Evolutionary conservation across 2,113 vertebrate genomes (phyloP), one percentile per base, ranked within the genome.

Genomic region (Pipra filicauda): DNA sequence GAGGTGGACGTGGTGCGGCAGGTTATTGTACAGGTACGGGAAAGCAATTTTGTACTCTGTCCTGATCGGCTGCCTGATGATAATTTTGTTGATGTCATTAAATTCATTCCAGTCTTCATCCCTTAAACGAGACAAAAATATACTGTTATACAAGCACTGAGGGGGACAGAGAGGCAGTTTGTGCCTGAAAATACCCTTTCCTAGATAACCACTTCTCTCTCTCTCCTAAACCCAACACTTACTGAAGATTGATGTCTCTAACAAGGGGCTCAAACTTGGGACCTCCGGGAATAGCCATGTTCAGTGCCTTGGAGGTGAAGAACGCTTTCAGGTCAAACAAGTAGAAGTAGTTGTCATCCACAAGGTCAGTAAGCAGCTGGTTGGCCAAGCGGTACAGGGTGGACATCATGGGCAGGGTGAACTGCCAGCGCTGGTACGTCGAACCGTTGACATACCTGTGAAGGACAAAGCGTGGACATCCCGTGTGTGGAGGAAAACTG

Each of bases 81-180:
- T 99, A 92, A 99, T 99, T 93, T 99, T 99, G 97, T 99, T 99
- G 97, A 99, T 99, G 97, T 99, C 99, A 23, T 99, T 99, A 96
- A 99, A 99, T 92, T 99, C 99, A 48, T 99, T 99, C 99, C 99
- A 99, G 96, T 99, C 99, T 98, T 99, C 99, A 97, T 99, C 99
- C 97, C 99, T 99, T 74, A 9, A 80, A 62, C 3, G 37, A 81
- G 72, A 88, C 23, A 86, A 75, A 64, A 88, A 46, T 1, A 65
- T 35, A 12, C 2, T 6, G 8, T 89, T 33, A 49, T 2, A 33
- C 0, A 6, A 35, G 15, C 48, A 57, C 44, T 65, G n/a, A 43
- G 5, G 5, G 8, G 10, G 8, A 37, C 15, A 57, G 30, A 73
- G 41, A 82, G 2, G 2, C 16, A 64, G 85, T 7, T 15, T 49